phyloP scores from a whole-genome alignment of 2,113 vertebrate species.

The Apodemus sylvaticus region DNA sequence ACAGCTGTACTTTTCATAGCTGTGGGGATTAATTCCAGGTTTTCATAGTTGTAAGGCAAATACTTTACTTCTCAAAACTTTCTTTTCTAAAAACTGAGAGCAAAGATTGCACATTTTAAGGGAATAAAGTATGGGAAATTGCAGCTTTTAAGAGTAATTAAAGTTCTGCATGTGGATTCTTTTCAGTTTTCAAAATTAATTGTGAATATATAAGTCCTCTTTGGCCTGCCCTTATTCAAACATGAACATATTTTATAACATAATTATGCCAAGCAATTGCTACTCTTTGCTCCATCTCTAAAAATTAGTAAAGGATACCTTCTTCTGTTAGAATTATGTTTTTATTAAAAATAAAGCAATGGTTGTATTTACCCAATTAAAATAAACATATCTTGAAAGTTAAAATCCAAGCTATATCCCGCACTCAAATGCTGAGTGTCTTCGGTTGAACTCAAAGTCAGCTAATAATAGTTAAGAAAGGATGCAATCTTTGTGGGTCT shows the following conservation, averaged over 20 bases:
- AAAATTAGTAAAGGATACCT: background rate
- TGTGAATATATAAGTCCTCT: background rate
- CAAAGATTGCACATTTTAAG: background rate
- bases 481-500: background rate
- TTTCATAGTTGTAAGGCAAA: background rate
- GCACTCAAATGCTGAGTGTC: constrained; percentile 27
- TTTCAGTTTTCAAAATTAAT: background rate
- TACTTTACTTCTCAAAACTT: background rate
- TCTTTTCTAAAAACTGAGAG: background rate
- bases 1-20: too few species aligned
- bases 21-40: background rate
- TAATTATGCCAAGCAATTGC: background rate
- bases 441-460: constrained; percentile 11
- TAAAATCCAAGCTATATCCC: background rate
- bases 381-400: background rate
- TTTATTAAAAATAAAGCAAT: background rate
- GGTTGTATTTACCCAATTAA: background rate
- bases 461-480: background rate
- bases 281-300: background rate
- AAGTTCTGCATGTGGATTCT: background rate
- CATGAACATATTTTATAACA: background rate
- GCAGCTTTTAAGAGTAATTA: background rate
- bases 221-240: background rate
- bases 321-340: background rate
- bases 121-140: background rate